phyloP scores from a whole-genome alignment of 2,888 invertebrate genomes.

The Drosophila borealis region DNA sequence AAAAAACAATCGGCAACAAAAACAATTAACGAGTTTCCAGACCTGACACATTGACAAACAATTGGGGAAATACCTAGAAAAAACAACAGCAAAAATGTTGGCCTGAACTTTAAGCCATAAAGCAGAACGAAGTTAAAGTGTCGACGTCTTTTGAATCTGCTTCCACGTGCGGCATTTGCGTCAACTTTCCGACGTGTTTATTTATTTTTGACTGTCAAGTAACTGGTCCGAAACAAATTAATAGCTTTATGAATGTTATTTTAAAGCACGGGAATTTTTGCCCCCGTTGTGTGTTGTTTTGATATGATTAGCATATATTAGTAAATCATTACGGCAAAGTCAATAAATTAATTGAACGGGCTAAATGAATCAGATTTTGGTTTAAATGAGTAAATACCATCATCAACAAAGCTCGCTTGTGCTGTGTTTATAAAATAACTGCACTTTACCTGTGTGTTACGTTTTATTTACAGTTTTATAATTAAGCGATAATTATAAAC shows the following conservation, averaged over 20 bases:
- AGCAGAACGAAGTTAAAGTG: not conserved
- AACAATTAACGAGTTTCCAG: constrained; percentile 16
- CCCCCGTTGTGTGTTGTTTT: not conserved
- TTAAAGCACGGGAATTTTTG: constrained; percentile 2
- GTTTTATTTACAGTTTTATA: too few relatives aligned
- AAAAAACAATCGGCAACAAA: not conserved
- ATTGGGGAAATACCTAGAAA: constrained; percentile 56
- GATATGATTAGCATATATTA: constrained; percentile 21
- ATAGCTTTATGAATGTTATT: not conserved
- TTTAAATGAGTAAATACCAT: too few relatives aligned
- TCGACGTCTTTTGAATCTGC: not conserved
- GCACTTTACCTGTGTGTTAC: too few relatives aligned
- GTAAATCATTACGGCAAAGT: not conserved
- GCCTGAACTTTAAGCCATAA: not conserved
- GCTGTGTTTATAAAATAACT: too few relatives aligned
- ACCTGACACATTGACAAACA: constrained; percentile 48
- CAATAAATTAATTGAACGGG: not conserved
- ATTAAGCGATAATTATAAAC: too few relatives aligned
- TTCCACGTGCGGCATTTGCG: not conserved
- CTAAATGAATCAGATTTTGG: too few relatives aligned
- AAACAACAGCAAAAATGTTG: not conserved
- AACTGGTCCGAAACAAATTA: constrained; percentile 1
- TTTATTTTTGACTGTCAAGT: not conserved
- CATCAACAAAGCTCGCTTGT: too few relatives aligned
- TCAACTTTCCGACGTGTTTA: not conserved